Evolutionary conservation across 2,113 vertebrate genomes (phyloP), one percentile per base, ranked within the genome.

Genomic region (Ceyx cyanopectus): DNA sequence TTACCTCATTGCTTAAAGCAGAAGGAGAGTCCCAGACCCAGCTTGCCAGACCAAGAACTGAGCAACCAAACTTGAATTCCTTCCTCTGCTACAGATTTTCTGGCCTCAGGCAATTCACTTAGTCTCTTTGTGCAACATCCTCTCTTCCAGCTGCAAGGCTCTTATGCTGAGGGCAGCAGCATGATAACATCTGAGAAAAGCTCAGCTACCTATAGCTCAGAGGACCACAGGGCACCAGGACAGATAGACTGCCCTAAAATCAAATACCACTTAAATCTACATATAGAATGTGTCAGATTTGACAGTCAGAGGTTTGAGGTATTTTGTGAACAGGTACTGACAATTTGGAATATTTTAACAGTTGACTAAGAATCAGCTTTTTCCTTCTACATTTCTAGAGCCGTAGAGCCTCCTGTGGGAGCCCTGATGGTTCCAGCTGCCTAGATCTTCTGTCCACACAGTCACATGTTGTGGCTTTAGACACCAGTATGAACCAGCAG

Each of bases 381-480:
- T 75, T 50, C 12, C 43, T 81, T 61, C 3, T 5, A 45, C 0
- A 1, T 56, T 77, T 60, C 40, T 37, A 70, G 37, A 81, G 51
- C 34, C 2, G 2, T 2, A 53, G 41, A 45, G 27, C 12, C 24
- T 1, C 1, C 68, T n/a, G 57, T 11, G 40, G 53, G 23, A 43
- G 51, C 8, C 62, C 56, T 21, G 48, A 24, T 0, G 1, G 6
- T 70, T 62, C 40, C 3, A 6, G 37, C 16, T 10, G 43, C 34
- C 12, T 10, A 27, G 65, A 51, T 27, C 24, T 70, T 66, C 53
- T 3, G 3, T 32, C 24, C 48, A 40, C 23, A 12, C 16, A 32
- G 32, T 2, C 6, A 22, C 29, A 65, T 0, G 0, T 41, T 8
- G 6, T 7, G 34, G 60, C 53, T 85, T 70, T 5, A 9, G 53